Percentiles rank a stretch among this genome's conserved stretches.
These are phyloP conservation scores for Drosophila paranaensis DNA, from an alignment of 2,888 invertebrate genomes.

Conservation along the genomic window DNA sequence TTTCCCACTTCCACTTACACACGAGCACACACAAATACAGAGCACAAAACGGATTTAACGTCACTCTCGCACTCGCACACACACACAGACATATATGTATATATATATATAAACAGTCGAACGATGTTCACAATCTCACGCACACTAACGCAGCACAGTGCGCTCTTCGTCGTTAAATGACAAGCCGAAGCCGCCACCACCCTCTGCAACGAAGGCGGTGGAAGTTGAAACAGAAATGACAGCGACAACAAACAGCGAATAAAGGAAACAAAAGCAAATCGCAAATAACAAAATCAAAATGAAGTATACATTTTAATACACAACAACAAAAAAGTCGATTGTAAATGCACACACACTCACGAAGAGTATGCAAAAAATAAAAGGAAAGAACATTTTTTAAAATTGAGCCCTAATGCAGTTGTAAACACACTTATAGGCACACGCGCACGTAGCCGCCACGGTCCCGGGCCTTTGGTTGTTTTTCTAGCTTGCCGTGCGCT, in stretches of 20 bases:
- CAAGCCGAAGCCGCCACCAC: constrained; percentile 62
- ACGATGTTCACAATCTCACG: constrained; percentile 37
- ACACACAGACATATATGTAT: not conserved
- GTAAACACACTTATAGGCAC: constrained; percentile 53
- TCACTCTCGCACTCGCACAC: constrained; percentile 25
- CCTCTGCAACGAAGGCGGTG: constrained; percentile 61
- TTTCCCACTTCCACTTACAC: constrained; percentile 43
- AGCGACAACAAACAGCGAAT: constrained; percentile 69
- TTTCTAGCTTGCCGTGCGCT: not conserved
- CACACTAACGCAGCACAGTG: constrained; percentile 24
- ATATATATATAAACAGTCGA: not conserved
- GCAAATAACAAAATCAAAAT: constrained; percentile 68
- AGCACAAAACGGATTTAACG: constrained; percentile 55
- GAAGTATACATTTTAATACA: constrained; percentile 48
- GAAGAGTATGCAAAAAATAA: constrained; percentile 25
- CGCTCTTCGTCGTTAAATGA: constrained; percentile 44
- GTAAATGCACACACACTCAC: constrained; percentile 4
- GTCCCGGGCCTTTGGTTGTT: constrained; percentile 10
- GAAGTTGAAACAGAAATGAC: constrained; percentile 53
- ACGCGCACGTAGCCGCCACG: constrained; percentile 37
- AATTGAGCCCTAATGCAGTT: constrained; percentile 42
- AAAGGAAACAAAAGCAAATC: constrained; percentile 77
- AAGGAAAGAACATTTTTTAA: constrained; percentile 3
- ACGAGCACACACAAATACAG: constrained; percentile 23
- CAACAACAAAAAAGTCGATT: constrained; percentile 3